Conservation (phyloP, 2,113 vertebrate genomes). For the Phrynosoma platyrhinos region DNA sequence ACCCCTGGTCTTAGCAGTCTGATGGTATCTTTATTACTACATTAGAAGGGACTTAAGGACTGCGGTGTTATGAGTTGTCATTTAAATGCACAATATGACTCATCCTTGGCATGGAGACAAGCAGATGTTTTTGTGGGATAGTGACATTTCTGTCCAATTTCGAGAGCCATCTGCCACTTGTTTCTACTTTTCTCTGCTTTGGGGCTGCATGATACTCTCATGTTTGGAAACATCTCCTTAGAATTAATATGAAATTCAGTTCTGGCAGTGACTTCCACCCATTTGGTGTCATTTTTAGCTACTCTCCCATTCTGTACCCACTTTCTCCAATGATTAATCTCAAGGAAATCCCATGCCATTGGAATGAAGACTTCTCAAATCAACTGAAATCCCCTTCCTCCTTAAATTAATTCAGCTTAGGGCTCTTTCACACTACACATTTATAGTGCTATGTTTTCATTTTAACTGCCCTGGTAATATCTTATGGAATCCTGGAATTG, state of each 20-base stretch:
- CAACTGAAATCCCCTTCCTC: neutral
- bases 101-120: neutral
- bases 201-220: neutral
- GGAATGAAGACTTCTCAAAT: neutral
- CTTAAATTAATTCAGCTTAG: neutral
- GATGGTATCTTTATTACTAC: neutral
- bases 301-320: neutral
- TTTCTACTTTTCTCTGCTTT: neutral
- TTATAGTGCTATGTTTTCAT: no score
- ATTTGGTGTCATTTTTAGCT: neutral
- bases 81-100: neutral
- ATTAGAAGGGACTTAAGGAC: neutral
- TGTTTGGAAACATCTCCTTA: neutral
- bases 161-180: neutral
- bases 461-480: neutral
- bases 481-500: neutral
- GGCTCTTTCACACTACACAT: no score
- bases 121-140: slow-evolving; percentile 8
- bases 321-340: neutral
- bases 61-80: neutral
- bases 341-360: neutral
- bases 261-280: neutral
- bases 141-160: neutral
- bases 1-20: neutral
- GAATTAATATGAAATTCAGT: neutral